These are phyloP conservation scores for Agrochola lychnidis DNA, from an alignment of 2,888 invertebrate genomes.

Conservation along the genomic window DNA sequence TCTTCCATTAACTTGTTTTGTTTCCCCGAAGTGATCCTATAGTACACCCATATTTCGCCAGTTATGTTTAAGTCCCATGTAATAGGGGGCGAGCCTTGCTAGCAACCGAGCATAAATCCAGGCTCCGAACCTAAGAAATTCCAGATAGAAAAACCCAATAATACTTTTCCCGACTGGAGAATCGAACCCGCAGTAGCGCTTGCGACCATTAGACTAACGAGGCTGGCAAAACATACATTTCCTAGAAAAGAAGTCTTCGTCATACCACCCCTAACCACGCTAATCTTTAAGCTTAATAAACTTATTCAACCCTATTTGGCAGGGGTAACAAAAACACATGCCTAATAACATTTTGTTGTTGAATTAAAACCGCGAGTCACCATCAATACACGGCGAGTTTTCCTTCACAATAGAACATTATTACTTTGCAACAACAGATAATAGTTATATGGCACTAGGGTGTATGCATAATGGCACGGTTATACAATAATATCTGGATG, in stretches of 20 bases:
- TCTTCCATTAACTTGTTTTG: too few relatives aligned
- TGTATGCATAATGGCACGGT: slow-evolving; percentile 2
- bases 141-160: background rate
- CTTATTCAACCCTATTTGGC: slow-evolving; percentile 39
- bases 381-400: slow-evolving; percentile 59
- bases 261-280: background rate
- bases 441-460: slow-evolving; percentile 68
- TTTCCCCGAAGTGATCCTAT: background rate
- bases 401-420: slow-evolving; percentile 73
- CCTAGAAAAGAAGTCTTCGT: background rate
- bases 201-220: too few relatives aligned
- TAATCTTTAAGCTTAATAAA: slow-evolving; percentile 34
- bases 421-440: slow-evolving; percentile 69
- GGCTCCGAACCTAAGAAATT: background rate
- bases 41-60: background rate
- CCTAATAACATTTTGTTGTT: slow-evolving; percentile 51
- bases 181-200: background rate
- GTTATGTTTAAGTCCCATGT: background rate
- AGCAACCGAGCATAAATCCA: background rate
- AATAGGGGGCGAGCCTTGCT: background rate
- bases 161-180: background rate
- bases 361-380: slow-evolving; percentile 65
- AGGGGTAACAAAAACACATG: slow-evolving; percentile 35
- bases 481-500: too few relatives aligned
- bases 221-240: background rate